Conservation (phyloP, 2,113 vertebrate genomes). For the Bubo bubo region DNA sequence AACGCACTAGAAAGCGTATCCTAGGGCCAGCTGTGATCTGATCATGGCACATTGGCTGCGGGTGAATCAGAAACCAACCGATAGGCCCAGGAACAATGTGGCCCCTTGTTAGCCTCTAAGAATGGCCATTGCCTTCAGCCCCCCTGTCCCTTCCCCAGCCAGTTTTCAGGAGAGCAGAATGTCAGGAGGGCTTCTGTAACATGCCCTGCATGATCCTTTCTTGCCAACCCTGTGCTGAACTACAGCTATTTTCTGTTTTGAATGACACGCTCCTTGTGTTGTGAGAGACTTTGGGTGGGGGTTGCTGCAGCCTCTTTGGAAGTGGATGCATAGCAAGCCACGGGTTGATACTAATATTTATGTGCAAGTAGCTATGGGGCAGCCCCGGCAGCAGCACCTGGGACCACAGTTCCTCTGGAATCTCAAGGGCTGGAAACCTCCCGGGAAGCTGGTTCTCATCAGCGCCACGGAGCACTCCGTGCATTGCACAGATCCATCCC, state of each 20-base stretch:
- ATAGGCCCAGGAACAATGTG: conserved; percentile 71
- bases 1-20: conserved; percentile 77
- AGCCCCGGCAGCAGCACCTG: neutral
- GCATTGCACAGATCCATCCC: neutral
- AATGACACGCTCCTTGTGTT: neutral
- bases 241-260: neutral
- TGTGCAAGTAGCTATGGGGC: neutral
- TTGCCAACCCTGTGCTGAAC: neutral
- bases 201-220: neutral
- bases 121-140: neutral
- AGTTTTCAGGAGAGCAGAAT: neutral
- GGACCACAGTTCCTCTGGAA: neutral
- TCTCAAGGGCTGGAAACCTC: conserved; percentile 18
- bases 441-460: conserved; percentile 29
- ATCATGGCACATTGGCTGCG: conserved; percentile 52
- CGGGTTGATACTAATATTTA: neutral
- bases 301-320: neutral
- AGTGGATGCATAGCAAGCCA: neutral
- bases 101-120: conserved; percentile 59
- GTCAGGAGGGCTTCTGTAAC: neutral
- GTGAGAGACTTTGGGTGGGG: neutral
- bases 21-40: conserved; percentile 79
- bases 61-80: conserved; percentile 72
- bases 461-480: neutral
- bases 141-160: neutral